These are phyloP conservation scores for Pygoscelis adeliae DNA, from an alignment of 2,113 vertebrate genomes.

Conservation along the genomic window DNA sequence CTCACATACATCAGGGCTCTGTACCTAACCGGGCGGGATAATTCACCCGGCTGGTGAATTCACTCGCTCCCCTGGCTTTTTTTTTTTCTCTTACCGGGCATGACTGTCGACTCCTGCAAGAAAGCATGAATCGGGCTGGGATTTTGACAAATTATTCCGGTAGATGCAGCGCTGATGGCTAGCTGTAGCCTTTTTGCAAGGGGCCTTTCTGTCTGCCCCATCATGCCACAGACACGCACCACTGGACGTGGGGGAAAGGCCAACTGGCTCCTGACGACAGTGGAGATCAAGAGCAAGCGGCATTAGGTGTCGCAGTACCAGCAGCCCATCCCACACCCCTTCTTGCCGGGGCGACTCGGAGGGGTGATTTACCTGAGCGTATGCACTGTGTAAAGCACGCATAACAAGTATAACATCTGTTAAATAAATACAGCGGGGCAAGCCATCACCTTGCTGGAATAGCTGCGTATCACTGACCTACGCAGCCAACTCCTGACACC, in stretches of 20 bases:
- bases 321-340: too few species aligned
- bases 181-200: not conserved
- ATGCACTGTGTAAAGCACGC: fast-evolving
- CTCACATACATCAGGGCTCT: too few species aligned
- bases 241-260: not conserved
- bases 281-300: fast-evolving
- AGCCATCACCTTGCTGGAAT: not conserved
- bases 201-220: not conserved
- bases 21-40: not conserved
- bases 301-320: not conserved
- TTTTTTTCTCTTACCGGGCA: too few species aligned
- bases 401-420: too few species aligned
- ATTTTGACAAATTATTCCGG: not conserved
- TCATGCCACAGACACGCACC: fast-evolving
- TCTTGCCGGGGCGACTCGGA: not conserved
- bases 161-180: not conserved
- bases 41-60: not conserved
- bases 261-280: not conserved
- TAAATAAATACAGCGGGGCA: not conserved
- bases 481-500: not conserved
- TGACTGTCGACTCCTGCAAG: not conserved
- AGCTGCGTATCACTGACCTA: not conserved
- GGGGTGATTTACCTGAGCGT: not conserved
- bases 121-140: not conserved
- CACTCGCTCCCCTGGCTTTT: not conserved